Evolutionary conservation across 2,113 vertebrate species (phyloP).

Genomic region (Emydocephalus ijimae): DNA sequence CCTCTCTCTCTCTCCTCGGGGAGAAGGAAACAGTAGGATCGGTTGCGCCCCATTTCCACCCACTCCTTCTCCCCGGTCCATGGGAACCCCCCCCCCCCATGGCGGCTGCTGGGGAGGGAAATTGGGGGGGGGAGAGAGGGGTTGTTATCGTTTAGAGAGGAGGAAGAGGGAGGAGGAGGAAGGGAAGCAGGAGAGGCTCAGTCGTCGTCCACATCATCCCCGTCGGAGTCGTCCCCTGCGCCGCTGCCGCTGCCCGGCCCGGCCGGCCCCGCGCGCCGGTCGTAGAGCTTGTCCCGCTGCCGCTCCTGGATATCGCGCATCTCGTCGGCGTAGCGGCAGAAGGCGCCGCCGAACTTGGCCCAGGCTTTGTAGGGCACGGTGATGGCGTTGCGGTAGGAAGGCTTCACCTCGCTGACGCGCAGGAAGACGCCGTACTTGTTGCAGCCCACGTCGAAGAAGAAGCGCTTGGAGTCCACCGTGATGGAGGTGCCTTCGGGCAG

Average conservation of each 20-base stretch:
- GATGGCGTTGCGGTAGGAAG: constrained; percentile 96
- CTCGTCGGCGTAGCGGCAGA: constrained; percentile 91
- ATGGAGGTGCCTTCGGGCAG: constrained; percentile 94
- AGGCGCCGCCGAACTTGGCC: constrained; percentile 93
- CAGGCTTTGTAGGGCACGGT: constrained; percentile 95
- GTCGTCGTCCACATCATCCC: constrained; percentile 91
- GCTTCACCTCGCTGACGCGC: constrained; percentile 95
- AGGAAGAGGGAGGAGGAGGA: not conserved
- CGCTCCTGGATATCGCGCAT: constrained; percentile 97
- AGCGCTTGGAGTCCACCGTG: constrained; percentile 94
- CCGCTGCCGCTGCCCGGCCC: constrained; percentile 63
- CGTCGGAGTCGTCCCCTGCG: constrained; percentile 86
- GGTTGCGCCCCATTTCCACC: not conserved
- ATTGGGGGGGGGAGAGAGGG: not conserved
- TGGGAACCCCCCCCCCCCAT: not conserved
- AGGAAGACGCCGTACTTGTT: constrained; percentile 98
- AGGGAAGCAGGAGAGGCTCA: constrained; percentile 61
- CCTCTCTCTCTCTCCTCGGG: not conserved
- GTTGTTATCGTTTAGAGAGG: not conserved
- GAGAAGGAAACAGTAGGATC: not conserved
- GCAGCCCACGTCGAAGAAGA: constrained; percentile 96
- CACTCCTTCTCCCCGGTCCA: not conserved
- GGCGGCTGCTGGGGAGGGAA: constrained; percentile 8
- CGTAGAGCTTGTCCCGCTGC: constrained; percentile 88
- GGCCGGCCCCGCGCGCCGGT: constrained; percentile 67